Evolutionary conservation across 2,888 invertebrate species (phyloP), one percentile per base, ranked within the genome.

Genomic region (Apodemia mormo): DNA sequence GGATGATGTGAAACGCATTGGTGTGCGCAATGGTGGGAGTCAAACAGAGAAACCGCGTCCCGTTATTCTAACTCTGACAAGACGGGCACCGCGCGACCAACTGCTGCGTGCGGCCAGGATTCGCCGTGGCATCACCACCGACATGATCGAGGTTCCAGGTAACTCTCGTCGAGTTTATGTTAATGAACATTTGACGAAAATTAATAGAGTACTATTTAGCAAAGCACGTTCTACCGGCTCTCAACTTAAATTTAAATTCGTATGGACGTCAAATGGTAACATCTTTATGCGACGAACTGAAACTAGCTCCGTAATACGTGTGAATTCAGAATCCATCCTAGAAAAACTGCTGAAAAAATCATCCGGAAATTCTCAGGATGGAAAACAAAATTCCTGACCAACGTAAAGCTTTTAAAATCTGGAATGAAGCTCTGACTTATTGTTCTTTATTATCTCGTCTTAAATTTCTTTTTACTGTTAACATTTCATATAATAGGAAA

Each of bases 301-400:
- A 64, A 64, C 64, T 4, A 64, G 64, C 64, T 33, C 64, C 2
- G 70, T 30, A 68, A 68, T 33, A 12, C 40, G 14, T 54, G 14
- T n/a, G 7, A 12, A 54, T n/a, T 22, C 22, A 22, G 22, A 61
- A 61, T 22, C 61, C 10, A 33, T 29, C 14, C 29, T 61, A 30
- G 33, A 61, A 61, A 61, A 61, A n/a, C 61, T 30, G 10, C 10
- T 61, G 5, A 29, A 61, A 30, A 61, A 61, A 12, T 22, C 30
- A 5, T 5, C 5, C 4, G 29, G 12, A 2, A n/a, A 14, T 14
- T 14, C n/a, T 52, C 14, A 40, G 40, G 40, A 40, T n/a, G 5
- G n/a, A n/a, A 22, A 54, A 9, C 40, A 40, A 9, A 40, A 40
- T 9, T 40, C 40, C 40, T 40, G 40, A 40, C 40, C 9, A 40